Percentiles rank a stretch among this genome's conserved stretches.
phyloP scores from a whole-genome alignment of 2,113 vertebrate species.

The Psilopsiagon aurifrons region DNA sequence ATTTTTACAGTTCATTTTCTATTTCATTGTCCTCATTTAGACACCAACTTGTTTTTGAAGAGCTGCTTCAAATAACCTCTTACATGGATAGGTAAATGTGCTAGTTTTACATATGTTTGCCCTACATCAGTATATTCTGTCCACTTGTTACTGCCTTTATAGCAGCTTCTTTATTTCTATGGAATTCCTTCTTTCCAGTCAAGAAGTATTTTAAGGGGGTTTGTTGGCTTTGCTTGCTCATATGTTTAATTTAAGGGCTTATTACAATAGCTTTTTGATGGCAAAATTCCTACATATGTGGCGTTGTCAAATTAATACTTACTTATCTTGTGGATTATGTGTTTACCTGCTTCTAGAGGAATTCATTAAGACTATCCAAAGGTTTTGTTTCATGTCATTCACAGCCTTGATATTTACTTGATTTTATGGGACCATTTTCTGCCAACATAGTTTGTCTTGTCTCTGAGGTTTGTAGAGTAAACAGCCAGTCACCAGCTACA shows the following conservation, averaged over 20 bases:
- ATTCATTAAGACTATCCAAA: background rate
- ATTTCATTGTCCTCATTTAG: background rate
- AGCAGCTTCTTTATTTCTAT: background rate
- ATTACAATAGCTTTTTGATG: background rate
- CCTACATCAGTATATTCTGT: background rate
- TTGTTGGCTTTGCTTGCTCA: background rate
- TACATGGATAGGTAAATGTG: background rate
- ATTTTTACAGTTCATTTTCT: background rate
- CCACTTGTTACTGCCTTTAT: background rate
- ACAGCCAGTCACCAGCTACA: background rate
- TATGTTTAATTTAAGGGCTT: background rate
- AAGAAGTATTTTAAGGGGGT: background rate
- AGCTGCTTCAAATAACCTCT: background rate
- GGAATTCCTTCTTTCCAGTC: background rate
- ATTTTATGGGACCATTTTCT: background rate
- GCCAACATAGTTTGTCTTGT: background rate
- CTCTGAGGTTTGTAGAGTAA: background rate
- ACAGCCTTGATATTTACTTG: background rate
- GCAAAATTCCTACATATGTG: background rate
- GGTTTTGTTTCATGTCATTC: background rate
- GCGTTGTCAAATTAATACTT: background rate
- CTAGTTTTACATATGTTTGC: background rate
- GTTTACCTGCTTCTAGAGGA: background rate
- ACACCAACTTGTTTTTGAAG: background rate
- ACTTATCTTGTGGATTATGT: background rate